Evolutionary conservation across 2,888 invertebrate genomes (phyloP).

Genomic region (Cyclophora punctaria): DNA sequence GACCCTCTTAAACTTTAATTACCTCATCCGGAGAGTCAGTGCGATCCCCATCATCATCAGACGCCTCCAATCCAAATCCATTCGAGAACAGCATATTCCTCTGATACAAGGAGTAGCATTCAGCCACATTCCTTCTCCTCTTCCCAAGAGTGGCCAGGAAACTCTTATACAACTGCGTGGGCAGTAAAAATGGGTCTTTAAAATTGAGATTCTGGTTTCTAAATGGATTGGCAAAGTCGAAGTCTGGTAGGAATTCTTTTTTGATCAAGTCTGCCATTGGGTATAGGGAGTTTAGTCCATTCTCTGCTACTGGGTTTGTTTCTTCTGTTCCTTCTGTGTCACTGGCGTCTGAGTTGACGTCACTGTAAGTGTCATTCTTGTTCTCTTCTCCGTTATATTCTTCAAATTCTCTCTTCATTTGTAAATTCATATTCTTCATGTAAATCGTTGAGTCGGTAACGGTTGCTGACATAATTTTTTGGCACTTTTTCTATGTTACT

Average conservation of each 20-base stretch:
- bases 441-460: constrained; percentile 55
- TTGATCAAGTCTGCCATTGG: constrained; percentile 69
- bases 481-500: no score
- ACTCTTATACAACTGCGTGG: constrained; percentile 86
- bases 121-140: constrained; percentile 59
- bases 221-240: constrained; percentile 62
- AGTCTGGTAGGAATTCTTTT: constrained; percentile 67
- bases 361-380: constrained; percentile 59
- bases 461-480: constrained; percentile 52
- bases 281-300: constrained; percentile 56
- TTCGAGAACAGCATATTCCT: constrained; percentile 75
- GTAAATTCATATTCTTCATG: constrained; percentile 59
- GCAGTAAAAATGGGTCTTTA: constrained; percentile 78
- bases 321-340: constrained; percentile 47
- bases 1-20: constrained; percentile 17
- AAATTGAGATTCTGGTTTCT: constrained; percentile 56
- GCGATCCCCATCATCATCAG: constrained; percentile 66
- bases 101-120: constrained; percentile 64
- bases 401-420: constrained; percentile 65
- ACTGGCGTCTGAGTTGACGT: constrained; percentile 59
- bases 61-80: constrained; percentile 54
- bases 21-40: constrained; percentile 71
- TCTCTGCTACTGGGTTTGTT: constrained; percentile 49
- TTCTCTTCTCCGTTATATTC: constrained; percentile 49
- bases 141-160: constrained; percentile 79